These are phyloP conservation scores for Noctua janthina DNA, from an alignment of 2,888 invertebrate species.

Conservation along the genomic window DNA sequence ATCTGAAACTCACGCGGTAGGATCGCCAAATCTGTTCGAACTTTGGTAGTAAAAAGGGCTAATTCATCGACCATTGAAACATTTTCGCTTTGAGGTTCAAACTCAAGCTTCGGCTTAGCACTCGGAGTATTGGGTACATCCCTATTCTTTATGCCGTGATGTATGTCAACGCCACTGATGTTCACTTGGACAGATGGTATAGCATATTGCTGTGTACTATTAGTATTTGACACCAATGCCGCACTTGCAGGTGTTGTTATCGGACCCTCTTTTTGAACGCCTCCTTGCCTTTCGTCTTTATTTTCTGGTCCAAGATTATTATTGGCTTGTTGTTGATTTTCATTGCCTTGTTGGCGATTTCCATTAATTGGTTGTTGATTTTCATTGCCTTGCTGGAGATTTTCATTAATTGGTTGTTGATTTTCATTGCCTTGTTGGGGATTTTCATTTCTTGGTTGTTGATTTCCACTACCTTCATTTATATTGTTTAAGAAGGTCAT, in stretches of 20 bases:
- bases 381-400: neutral
- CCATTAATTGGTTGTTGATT: neutral
- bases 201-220: neutral
- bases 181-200: neutral
- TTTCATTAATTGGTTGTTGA: neutral
- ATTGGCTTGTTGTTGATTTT: too few species aligned
- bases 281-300: neutral
- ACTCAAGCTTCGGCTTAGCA: neutral
- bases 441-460: neutral
- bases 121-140: too few species aligned
- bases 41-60: neutral
- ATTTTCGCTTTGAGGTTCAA: neutral
- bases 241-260: neutral
- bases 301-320: neutral
- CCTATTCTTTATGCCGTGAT: neutral
- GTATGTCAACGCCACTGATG: neutral
- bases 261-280: neutral
- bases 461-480: neutral
- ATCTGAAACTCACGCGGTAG: slow-evolving; percentile 1
- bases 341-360: neutral
- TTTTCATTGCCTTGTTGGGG: neutral
- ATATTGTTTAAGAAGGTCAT: slow-evolving; percentile 1
- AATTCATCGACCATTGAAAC: neutral
- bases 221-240: neutral
- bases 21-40: neutral